A percentile compares a stretch with the other conserved stretches of the same genome.
Evolutionary conservation across 2,888 invertebrate species (phyloP).

Genomic region (Cheilosia impressa): DNA sequence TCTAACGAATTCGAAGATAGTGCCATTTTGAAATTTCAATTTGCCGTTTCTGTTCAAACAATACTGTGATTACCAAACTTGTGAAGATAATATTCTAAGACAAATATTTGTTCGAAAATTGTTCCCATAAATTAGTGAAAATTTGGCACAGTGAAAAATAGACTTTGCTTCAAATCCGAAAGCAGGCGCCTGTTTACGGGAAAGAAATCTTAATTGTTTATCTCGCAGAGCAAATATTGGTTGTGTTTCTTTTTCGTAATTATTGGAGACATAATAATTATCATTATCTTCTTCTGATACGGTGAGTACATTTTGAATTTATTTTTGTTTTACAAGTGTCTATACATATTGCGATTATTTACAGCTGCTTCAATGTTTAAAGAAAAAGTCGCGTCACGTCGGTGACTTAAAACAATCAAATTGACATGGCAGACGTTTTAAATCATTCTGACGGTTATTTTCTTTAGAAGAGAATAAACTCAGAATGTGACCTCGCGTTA

Average conservation of each 20-base stretch:
- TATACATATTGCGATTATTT: neutral
- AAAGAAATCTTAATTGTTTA: neutral
- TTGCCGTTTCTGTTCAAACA: neutral
- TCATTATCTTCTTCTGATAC: constrained; percentile 1
- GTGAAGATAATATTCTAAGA: constrained; percentile 1
- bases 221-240: neutral
- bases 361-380: neutral
- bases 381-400: neutral
- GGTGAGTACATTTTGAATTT: neutral
- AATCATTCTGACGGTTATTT: neutral
- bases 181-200: too few relatives aligned
- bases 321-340: neutral
- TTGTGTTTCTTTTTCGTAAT: neutral
- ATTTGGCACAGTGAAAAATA: neutral
- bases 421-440: neutral
- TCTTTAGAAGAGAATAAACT: neutral
- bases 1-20: neutral
- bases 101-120: constrained; percentile 2
- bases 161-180: neutral
- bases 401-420: neutral
- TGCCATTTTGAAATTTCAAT: neutral
- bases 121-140: neutral
- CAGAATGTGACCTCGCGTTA: neutral
- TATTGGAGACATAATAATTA: constrained; percentile 1
- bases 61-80: neutral